A percentile compares a stretch with the other conserved stretches of the same genome.
Conservation (phyloP, 2,888 invertebrate species). For the Aplocera efformata region DNA sequence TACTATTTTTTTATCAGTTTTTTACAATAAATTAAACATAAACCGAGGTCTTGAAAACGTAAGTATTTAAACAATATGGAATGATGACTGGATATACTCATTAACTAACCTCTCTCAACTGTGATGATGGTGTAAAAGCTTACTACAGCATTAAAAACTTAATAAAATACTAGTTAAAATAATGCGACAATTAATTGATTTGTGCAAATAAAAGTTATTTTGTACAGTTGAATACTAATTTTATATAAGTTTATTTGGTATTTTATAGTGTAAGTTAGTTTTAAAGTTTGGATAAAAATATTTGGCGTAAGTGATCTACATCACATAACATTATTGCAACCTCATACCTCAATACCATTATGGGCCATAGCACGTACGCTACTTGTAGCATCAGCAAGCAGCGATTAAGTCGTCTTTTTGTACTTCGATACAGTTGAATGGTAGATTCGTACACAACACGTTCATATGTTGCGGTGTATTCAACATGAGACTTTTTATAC, state of each 20-base stretch:
- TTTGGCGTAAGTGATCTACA: conserved; percentile 36
- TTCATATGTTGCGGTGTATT: too few relatives aligned
- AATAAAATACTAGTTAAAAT: too few relatives aligned
- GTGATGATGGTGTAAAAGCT: too few relatives aligned
- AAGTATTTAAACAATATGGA: conserved; percentile 1
- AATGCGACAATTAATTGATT: background rate
- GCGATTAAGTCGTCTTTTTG: too few relatives aligned
- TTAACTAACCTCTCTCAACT: too few relatives aligned
- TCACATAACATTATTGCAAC: conserved; percentile 34
- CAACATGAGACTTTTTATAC: too few relatives aligned
- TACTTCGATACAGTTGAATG: too few relatives aligned
- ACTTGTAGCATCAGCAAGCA: too few relatives aligned
- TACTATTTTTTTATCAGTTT: conserved; percentile 37
- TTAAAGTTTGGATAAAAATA: conserved; percentile 41
- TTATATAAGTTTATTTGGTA: conserved; percentile 35
- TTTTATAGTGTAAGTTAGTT: conserved; percentile 33
- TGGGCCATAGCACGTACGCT: too few relatives aligned
- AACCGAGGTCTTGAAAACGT: conserved; percentile 13
- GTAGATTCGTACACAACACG: too few relatives aligned
- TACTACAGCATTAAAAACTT: too few relatives aligned
- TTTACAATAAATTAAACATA: conserved; percentile 40
- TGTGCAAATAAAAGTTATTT: conserved; percentile 19
- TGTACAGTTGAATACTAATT: conserved; percentile 21
- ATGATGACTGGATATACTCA: conserved; percentile 1
- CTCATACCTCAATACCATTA: conserved; percentile 24